Conservation (phyloP, 2,888 invertebrate species). For the Caenorhabditis virilis region DNA sequence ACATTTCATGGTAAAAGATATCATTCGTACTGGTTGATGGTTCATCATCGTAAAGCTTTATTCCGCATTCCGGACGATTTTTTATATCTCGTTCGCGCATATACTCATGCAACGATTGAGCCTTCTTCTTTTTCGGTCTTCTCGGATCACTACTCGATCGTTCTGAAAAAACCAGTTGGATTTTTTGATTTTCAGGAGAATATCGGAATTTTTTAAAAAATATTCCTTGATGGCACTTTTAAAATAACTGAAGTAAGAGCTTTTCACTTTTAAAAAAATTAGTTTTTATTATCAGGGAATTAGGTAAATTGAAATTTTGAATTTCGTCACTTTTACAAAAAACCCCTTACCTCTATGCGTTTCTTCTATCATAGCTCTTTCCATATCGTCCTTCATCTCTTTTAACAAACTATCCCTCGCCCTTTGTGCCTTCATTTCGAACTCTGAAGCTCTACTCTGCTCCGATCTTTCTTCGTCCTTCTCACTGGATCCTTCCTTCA, state of each 20-base stretch:
- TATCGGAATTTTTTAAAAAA: not conserved
- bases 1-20: constrained; percentile 1
- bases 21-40: not conserved
- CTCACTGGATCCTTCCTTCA: not conserved
- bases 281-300: not conserved
- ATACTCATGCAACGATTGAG: constrained; percentile 1
- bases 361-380: not conserved
- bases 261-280: not conserved
- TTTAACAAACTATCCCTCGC: not conserved
- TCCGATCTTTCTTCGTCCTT: not conserved
- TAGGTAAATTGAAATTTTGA: no score
- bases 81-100: constrained; percentile 4
- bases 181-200: not conserved
- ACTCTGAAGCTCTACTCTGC: not conserved
- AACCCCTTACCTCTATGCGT: not conserved
- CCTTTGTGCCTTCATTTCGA: constrained; percentile 1
- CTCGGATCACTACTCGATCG: not conserved
- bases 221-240: not conserved
- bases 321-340: not conserved
- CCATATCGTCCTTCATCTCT: not conserved
- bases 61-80: constrained; percentile 7
- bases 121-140: not conserved
- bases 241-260: not conserved
- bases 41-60: not conserved
- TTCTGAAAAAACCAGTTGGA: no score